phyloP scores from a whole-genome alignment of 1,140 invertebrate genomes.

The Nasonia longicornis region DNA sequence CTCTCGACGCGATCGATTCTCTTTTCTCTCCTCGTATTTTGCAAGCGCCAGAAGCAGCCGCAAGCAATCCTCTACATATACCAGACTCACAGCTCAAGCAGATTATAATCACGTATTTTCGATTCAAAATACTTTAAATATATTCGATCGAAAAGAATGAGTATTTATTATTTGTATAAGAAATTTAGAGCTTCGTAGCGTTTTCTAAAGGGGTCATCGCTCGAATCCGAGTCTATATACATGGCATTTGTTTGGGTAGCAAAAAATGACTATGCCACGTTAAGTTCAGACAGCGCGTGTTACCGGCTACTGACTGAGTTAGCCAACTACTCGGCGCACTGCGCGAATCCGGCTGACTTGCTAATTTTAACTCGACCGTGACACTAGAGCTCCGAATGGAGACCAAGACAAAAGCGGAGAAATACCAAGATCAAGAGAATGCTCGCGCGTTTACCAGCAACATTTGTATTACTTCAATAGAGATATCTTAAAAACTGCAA shows the following conservation, averaged over 20 bases:
- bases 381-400: constrained; percentile 53
- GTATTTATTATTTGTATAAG: too few relatives aligned
- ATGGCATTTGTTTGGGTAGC: not conserved
- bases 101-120: not conserved
- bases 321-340: constrained; percentile 9
- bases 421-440: not conserved
- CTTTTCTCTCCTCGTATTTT: constrained; percentile 24
- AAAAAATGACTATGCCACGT: not conserved
- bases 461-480: not conserved
- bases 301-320: constrained; percentile 8
- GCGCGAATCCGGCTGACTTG: constrained; percentile 57
- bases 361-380: constrained; percentile 66
- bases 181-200: too few relatives aligned
- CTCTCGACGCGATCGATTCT: constrained; percentile 15
- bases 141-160: too few relatives aligned
- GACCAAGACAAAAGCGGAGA: not conserved
- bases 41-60: not conserved
- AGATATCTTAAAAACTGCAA: not conserved
- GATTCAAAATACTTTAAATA: not conserved
- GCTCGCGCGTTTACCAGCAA: not conserved
- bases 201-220: not conserved
- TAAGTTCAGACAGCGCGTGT: not conserved
- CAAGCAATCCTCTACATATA: not conserved
- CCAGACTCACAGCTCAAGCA: not conserved
- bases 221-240: not conserved